Evolutionary conservation across 1,140 invertebrate genomes (phyloP).

Genomic region (Papilio helenus): DNA sequence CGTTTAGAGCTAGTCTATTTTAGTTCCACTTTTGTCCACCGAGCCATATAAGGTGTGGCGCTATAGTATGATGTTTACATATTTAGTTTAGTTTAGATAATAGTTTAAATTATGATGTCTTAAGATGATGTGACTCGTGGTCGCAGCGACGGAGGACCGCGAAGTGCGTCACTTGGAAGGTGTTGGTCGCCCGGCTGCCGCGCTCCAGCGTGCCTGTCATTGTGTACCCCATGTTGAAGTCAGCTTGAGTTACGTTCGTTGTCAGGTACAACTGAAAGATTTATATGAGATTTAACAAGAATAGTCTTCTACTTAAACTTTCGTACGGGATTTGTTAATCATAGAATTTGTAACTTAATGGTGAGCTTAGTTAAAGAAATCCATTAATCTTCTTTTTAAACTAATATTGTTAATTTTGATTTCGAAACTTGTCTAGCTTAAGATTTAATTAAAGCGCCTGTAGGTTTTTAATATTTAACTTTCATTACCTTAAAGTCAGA

Average conservation of each 20-base stretch:
- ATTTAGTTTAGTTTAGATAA: not conserved
- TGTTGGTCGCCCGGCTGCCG: slow-evolving; percentile 89
- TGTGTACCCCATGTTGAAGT: slow-evolving; percentile 94
- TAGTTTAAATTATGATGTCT: slow-evolving; percentile 55
- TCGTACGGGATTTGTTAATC: no score
- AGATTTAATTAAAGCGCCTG: not conserved
- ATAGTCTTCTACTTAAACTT: not conserved
- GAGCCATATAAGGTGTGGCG: not conserved
- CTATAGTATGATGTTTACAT: not conserved
- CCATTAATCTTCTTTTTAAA: not conserved
- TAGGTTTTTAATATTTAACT: not conserved
- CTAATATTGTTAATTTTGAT: no score
- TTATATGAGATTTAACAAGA: not conserved
- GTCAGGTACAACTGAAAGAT: slow-evolving; percentile 87
- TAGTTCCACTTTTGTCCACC: not conserved
- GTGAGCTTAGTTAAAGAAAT: not conserved
- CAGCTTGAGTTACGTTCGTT: slow-evolving; percentile 89
- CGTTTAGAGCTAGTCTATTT: not conserved
- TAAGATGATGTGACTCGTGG: slow-evolving; percentile 73
- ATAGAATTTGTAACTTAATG: no score
- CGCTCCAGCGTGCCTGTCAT: slow-evolving; percentile 93
- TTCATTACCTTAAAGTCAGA: slow-evolving; percentile 87
- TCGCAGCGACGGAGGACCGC: slow-evolving; percentile 89
- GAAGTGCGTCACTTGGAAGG: slow-evolving; percentile 93
- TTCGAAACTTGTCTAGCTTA: no score